These are phyloP conservation scores for Pipistrellus nathusii DNA, from an alignment of 2,797 vertebrate species.

Conservation along the genomic window DNA sequence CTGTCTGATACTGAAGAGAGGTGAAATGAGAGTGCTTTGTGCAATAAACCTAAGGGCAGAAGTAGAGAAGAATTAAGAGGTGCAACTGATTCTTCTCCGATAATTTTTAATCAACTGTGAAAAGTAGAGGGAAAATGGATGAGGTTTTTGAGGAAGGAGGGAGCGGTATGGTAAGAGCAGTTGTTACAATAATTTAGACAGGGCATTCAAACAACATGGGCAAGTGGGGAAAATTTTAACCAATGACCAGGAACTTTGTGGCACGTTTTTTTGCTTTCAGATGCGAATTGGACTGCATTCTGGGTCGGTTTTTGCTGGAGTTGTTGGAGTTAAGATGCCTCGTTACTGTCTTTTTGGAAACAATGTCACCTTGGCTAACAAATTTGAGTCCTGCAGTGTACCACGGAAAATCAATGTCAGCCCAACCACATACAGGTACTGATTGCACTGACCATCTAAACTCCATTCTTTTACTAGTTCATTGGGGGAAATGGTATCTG, in stretches of 20 bases:
- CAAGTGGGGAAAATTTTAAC: background rate
- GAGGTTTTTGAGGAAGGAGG: background rate
- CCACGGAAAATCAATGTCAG: conserved; percentile 97
- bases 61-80: background rate
- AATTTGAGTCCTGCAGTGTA: conserved; percentile 97
- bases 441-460: background rate
- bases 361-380: conserved; percentile 98
- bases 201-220: too few species aligned
- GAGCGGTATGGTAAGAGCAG: accelerated
- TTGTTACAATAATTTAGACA: too few species aligned
- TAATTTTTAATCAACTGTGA: too few species aligned
- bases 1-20: background rate
- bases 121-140: background rate
- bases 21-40: background rate
- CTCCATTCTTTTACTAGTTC: background rate
- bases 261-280: conserved; percentile 87
- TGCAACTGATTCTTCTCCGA: background rate
- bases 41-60: background rate
- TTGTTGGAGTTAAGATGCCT: conserved; percentile 98
- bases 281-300: conserved; percentile 99
- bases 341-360: conserved; percentile 99
- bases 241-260: background rate
- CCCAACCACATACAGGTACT: conserved; percentile 97
- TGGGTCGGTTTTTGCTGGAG: conserved; percentile 97
- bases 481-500: background rate